Base-by-base conservation (phyloP, 92 coral and sea anemone species). In the Bergia puertoricense region DNA sequence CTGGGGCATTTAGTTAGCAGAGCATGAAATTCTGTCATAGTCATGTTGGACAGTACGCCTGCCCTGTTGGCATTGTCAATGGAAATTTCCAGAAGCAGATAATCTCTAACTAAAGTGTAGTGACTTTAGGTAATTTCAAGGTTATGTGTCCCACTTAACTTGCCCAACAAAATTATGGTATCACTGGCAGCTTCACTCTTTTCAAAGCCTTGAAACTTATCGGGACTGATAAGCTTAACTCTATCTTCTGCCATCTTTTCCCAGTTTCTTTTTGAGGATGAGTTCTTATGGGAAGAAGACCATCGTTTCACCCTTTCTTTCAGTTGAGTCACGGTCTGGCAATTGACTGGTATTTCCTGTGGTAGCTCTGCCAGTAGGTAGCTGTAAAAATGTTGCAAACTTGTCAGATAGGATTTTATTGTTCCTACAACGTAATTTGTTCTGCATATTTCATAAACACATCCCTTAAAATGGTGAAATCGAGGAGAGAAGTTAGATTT, bases 61-160 rank as follows among this genome's bases (percentile, higher is more conserved):
- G 94, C 91, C 11, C 94, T 81, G 68, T 90, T 85, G 48, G 93
- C 92, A 89, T 93, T 93, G 54, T 93, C 92, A 0, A 93, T 85
- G 5, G 81, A 89, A 18, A 89, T 93, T 66, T 91, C 88, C n/a
- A 89, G 79, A 73, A 91, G 71, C 62, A 91, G 78, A 80, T 90
- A 93, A 86, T 93, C 96, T 77, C 92, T 85, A 14, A 93, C 76
- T 36, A 93, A 82, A 37, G 95, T 93, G 73, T 89, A 91, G 46
- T 75, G 79, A 36, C 89, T 86, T 79, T 91, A 92, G 11, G 92
- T 74, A 42, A 91, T 74, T 74, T 80, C 79, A 14, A 89, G 41
- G 45, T 84, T 74, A 57, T 81, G 86, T 22, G 92, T 81, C 40
- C 82, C 90, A 15, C 87, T 67, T 38, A 90, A 66, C 45, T 80